Percentiles rank a stretch among this genome's conserved stretches.
These are phyloP conservation scores for Eucidaris tribuloides DNA, from an alignment of 35 echinoderm and acorn worm species.

Conservation along the genomic window DNA sequence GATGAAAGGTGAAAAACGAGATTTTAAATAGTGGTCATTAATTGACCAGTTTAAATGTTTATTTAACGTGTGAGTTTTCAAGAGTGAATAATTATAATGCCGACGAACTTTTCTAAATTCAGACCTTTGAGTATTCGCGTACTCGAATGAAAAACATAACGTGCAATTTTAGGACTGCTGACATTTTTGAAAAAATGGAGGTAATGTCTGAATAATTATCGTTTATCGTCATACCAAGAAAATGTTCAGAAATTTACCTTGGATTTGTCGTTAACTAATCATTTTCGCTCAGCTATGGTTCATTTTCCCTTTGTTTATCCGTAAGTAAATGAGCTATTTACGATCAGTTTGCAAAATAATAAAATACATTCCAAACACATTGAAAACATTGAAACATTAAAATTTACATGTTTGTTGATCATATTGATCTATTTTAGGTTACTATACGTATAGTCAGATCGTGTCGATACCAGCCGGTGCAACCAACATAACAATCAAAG, in stretches of 20 bases:
- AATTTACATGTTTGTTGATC: background rate
- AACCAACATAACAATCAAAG: conserved; percentile 55
- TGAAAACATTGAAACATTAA: background rate
- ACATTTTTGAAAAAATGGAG: no score
- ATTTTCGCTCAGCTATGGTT: background rate
- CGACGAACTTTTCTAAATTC: no score
- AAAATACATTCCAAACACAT: background rate
- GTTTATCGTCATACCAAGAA: background rate
- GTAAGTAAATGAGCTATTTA: background rate
- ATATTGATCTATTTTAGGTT: conserved; percentile 30
- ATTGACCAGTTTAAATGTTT: no score
- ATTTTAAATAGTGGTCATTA: no score
- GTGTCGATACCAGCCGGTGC: conserved; percentile 66
- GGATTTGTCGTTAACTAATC: background rate
- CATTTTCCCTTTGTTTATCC: background rate
- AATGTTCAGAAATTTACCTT: background rate
- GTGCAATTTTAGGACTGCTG: no score
- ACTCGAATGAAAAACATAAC: no score
- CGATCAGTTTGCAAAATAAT: background rate
- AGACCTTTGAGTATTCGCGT: no score
- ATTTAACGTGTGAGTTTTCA: no score
- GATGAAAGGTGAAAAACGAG: no score
- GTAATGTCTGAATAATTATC: no score
- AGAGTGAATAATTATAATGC: no score
- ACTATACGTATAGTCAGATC: conserved; percentile 66